phyloP scores from a whole-genome alignment of 2,888 invertebrate species.

The Elmis aenea region DNA sequence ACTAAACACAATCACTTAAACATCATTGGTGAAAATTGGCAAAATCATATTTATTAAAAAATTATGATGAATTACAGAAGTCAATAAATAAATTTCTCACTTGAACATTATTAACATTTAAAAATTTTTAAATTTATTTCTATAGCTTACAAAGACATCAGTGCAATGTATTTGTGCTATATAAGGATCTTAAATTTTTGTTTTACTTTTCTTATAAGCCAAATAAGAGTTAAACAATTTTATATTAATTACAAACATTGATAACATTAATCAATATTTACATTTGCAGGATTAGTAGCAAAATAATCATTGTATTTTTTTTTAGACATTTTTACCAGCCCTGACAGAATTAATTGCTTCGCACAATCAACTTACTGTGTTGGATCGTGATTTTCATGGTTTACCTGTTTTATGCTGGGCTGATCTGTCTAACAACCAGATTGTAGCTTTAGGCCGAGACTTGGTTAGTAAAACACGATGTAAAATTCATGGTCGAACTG shows the following conservation, averaged over 20 bases:
- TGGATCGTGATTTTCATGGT: conserved; percentile 79
- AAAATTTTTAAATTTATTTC: too few relatives aligned
- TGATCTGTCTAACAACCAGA: conserved; percentile 73
- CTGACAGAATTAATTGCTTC: conserved; percentile 72
- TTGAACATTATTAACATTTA: too few relatives aligned
- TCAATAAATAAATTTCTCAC: too few relatives aligned
- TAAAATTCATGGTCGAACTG: conserved; percentile 60
- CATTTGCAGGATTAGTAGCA: too few relatives aligned
- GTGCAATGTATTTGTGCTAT: too few relatives aligned
- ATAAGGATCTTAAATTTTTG: too few relatives aligned
- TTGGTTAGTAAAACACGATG: conserved; percentile 76
- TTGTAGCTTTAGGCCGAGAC: conserved; percentile 66
- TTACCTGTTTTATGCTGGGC: conserved; percentile 76
- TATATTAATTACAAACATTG: too few relatives aligned
- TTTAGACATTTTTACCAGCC: conserved; percentile 72
- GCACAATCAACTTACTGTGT: conserved; percentile 67
- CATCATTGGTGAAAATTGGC: neutral
- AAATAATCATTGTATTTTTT: conserved; percentile 33
- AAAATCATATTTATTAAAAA: conserved; percentile 1
- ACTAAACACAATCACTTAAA: too few relatives aligned
- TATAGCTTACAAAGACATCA: too few relatives aligned
- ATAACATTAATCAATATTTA: too few relatives aligned
- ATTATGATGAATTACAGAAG: neutral
- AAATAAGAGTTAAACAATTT: too few relatives aligned
- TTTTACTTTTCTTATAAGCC: too few relatives aligned